Percentiles rank a stretch among this genome's conserved stretches.
These are phyloP conservation scores for Paramacrobiotus metropolitanus DNA, from an alignment of 1,140 invertebrate genomes.

Conservation along the genomic window DNA sequence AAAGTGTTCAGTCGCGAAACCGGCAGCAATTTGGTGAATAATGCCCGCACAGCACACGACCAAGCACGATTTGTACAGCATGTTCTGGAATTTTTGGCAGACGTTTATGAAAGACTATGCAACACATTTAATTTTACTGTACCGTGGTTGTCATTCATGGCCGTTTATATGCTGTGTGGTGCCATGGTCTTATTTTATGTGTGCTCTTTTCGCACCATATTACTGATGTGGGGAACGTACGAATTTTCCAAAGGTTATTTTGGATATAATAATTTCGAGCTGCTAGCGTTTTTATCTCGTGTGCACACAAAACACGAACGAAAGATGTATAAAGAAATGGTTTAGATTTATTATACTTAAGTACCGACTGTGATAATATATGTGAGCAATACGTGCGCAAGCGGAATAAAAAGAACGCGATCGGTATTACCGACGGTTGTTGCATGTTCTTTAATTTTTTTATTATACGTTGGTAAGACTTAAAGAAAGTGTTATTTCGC, in stretches of 20 bases:
- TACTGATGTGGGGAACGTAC: slow-evolving; percentile 88
- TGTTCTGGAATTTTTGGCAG: slow-evolving; percentile 61
- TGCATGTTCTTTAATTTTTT: too few species aligned
- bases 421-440: too few species aligned
- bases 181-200: slow-evolving; percentile 57
- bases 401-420: too few species aligned
- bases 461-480: too few species aligned
- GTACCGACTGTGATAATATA: too few species aligned
- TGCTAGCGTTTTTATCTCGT: slow-evolving; percentile 76
- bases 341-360: neutral
- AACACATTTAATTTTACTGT: slow-evolving; percentile 92
- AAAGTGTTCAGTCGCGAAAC: neutral
- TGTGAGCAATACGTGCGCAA: too few species aligned
- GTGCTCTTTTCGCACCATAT: slow-evolving; percentile 65
- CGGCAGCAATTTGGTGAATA: slow-evolving; percentile 56
- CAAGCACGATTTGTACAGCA: slow-evolving; percentile 82
- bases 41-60: slow-evolving; percentile 79
- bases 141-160: slow-evolving; percentile 78
- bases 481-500: too few species aligned
- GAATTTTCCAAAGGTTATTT: slow-evolving; percentile 85
- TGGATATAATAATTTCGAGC: slow-evolving; percentile 73
- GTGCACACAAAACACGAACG: slow-evolving; percentile 63
- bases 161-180: slow-evolving; percentile 45
- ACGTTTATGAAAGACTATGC: slow-evolving; percentile 66
- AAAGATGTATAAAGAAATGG: neutral